Percentiles rank a stretch among this genome's conserved stretches.
These are phyloP conservation scores for Carduelis carduelis DNA, from an alignment of 2,797 vertebrate species.

Conservation along the genomic window DNA sequence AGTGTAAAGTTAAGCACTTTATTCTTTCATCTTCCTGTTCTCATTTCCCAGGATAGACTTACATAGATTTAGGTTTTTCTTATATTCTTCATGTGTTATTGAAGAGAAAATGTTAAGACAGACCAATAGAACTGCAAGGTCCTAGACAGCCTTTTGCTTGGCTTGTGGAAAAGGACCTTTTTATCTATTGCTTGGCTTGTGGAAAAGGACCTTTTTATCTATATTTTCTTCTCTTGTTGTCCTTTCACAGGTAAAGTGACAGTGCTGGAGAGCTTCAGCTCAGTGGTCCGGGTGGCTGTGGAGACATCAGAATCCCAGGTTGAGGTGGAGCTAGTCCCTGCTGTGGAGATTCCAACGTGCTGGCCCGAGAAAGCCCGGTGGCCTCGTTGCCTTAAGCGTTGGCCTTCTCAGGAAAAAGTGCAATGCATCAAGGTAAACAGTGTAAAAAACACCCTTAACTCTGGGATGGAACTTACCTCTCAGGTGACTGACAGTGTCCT, in stretches of 20 bases:
- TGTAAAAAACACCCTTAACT: background rate
- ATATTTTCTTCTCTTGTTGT: background rate
- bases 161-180: background rate
- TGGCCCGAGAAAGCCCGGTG: conserved; percentile 79
- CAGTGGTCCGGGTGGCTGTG: conserved; percentile 74
- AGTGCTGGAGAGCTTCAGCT: conserved; percentile 68
- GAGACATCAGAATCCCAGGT: conserved; percentile 77
- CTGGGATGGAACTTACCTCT: background rate
- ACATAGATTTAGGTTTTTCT: background rate
- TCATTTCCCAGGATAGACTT: background rate
- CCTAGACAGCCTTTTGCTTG: background rate
- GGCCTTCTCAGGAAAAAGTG: conserved; percentile 77
- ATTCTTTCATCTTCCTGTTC: background rate
- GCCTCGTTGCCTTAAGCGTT: conserved; percentile 78
- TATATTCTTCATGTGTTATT: background rate
- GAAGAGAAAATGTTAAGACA: background rate
- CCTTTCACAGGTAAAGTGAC: conserved; percentile 72
- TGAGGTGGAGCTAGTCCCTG: conserved; percentile 79
- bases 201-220: background rate
- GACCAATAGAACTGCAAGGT: background rate
- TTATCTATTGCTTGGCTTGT: background rate
- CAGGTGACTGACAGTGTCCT: background rate
- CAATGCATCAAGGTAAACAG: conserved; percentile 77
- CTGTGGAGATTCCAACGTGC: conserved; percentile 79
- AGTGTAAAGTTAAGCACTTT: background rate